Evolutionary conservation across 1,140 invertebrate species (phyloP), one percentile per base, ranked within the genome.

Genomic region (Magallana ariakensis): DNA sequence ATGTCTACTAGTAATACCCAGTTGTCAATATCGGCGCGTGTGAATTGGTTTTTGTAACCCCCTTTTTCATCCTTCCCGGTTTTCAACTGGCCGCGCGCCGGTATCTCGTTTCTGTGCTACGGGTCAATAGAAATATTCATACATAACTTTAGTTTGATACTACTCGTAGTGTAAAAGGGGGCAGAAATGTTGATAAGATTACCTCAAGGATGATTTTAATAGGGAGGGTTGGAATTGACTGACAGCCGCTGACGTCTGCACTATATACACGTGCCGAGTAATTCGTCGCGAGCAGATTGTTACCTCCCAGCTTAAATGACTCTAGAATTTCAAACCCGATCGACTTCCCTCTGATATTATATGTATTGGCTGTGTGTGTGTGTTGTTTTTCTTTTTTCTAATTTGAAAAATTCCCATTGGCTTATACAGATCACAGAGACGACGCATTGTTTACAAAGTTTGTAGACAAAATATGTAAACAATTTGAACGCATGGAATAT

Each of bases 381-480:
- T 26, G 22, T 10, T 75, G 9, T 75, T 75, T 11, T 46, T 46
- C 5, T 46, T 33, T 46, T 46, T 46, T 46, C 33, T 46, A 46
- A 4, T 46, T 5, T 46, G 33, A 46, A 46, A 46, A 46, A 46
- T 46, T 46, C 33, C 33, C 33, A 46, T 46, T 46, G 33, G 33
- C 33, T 46, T 46, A 46, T 46, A 46, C 33, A 46, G 33, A 46
- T 46, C 33, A 46, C 3, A 46, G 33, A 46, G 33, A 46, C 3
- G 5, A 46, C 33, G 33, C 5, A 46, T 46, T 46, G 33, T 46
- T 46, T 46, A 46, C 33, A 75, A 75, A 75, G 66, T 33, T 75
- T 33, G 66, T 75, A 26, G 66, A 75, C 66, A 75, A 75, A 75
- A 75, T 75, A 75, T 75, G 66, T 75, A 75, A 75, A 75, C 66